These are phyloP conservation scores for Xyliphius kryptos DNA, from an alignment of 2,113 vertebrate species.

Conservation along the genomic window DNA sequence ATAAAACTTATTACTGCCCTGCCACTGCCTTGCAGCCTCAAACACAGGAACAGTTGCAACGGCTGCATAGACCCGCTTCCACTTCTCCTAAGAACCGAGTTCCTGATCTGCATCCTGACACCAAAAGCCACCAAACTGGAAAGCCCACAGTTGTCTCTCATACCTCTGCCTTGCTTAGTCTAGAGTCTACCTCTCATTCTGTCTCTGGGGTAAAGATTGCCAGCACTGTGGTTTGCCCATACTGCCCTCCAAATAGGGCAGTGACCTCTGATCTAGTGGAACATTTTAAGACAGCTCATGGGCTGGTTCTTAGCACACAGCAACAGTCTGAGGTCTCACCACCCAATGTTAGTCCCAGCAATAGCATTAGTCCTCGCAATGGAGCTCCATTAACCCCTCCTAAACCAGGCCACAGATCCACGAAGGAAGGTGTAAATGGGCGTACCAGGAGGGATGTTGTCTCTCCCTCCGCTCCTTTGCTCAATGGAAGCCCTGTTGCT, in stretches of 20 bases:
- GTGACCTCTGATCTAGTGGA: conserved; percentile 78
- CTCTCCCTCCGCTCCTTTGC: conserved; percentile 54
- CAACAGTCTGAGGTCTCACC: conserved; percentile 37
- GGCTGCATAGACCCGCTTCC: conserved; percentile 67
- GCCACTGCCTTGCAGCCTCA: conserved; percentile 76
- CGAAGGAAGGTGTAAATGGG: conserved; percentile 65
- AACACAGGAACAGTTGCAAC: conserved; percentile 73
- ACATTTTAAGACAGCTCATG: conserved; percentile 79
- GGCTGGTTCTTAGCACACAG: conserved; percentile 71
- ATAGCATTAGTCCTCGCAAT: conserved; percentile 59
- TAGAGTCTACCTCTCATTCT: conserved; percentile 55
- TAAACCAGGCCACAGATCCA: conserved; percentile 41
- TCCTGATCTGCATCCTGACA: conserved; percentile 48
- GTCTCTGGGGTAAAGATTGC: conserved; percentile 44
- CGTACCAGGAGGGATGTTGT: conserved; percentile 51
- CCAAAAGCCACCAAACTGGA: conserved; percentile 52
- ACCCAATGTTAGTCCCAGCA: conserved; percentile 50
- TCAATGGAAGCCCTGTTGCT: conserved; percentile 66
- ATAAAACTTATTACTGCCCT: conserved; percentile 91
- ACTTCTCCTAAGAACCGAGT: conserved; percentile 58
- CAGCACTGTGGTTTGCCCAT: conserved; percentile 69
- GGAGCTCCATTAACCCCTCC: conserved; percentile 49
- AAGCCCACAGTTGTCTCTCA: conserved; percentile 48
- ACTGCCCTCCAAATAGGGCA: conserved; percentile 76
- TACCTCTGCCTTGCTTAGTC: conserved; percentile 49